Evolutionary conservation across 1,140 invertebrate genomes (phyloP).

Genomic region (Pogonognathellus flavescens): DNA sequence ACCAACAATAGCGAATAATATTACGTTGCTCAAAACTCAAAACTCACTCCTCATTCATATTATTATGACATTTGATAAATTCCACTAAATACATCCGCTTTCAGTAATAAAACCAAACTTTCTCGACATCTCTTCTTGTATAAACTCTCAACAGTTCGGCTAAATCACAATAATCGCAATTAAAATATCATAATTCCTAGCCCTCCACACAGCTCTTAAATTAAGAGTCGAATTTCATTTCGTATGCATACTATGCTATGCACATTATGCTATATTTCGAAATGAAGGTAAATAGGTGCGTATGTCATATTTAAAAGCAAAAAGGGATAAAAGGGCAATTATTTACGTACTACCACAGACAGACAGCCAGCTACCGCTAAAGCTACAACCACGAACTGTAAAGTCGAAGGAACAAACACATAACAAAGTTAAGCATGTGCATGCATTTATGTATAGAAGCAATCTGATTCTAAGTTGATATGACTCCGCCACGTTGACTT

Average conservation of each 20-base stretch:
- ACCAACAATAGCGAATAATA: neutral
- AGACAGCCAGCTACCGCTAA: constrained; percentile 32
- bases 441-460: neutral
- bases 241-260: neutral
- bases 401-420: neutral
- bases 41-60: neutral
- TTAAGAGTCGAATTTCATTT: constrained; percentile 26
- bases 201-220: neutral
- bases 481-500: constrained; percentile 38
- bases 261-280: neutral
- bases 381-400: neutral
- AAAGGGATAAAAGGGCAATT: constrained; percentile 24
- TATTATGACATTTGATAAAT: neutral
- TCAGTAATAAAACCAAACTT: constrained; percentile 21
- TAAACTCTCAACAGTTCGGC: constrained; percentile 7
- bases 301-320: constrained; percentile 21
- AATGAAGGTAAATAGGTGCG: constrained; percentile 1
- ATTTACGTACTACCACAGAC: neutral
- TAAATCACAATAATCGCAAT: constrained; percentile 7
- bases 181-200: constrained; percentile 3
- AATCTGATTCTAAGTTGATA: neutral
- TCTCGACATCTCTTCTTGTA: constrained; percentile 21
- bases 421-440: neutral
- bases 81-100: constrained; percentile 24
- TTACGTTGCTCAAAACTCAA: neutral